Conservation (phyloP, 2,113 vertebrate species). For the Megalops atlanticus region DNA sequence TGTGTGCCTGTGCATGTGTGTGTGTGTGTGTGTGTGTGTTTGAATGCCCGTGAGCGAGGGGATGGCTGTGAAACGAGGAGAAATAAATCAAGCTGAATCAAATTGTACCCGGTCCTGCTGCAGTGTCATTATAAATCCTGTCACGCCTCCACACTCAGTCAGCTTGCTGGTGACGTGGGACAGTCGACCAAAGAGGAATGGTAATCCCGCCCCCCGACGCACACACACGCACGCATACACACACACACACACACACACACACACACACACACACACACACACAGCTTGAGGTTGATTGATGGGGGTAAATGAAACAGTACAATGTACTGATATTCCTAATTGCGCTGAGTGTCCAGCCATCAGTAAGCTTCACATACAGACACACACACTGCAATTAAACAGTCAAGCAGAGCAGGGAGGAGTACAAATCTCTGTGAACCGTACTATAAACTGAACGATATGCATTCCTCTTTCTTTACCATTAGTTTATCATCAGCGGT, state of each 20-base stretch:
- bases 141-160: neutral
- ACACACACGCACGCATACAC: neutral
- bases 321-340: neutral
- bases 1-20: slow-evolving; percentile 4
- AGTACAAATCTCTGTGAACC: no score
- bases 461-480: no score
- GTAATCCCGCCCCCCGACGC: neutral
- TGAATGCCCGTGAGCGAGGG: neutral
- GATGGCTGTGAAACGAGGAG: neutral
- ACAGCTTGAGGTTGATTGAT: neutral
- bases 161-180: neutral
- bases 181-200: neutral
- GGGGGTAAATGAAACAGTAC: neutral
- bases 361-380: neutral
- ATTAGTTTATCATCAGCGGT: no score
- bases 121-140: slow-evolving; percentile 19
- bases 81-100: slow-evolving; percentile 20
- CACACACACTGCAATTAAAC: no score
- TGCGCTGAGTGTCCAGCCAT: neutral
- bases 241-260: neutral
- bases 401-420: no score
- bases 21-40: neutral
- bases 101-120: neutral
- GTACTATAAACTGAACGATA: no score
- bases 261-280: neutral